phyloP scores from a whole-genome alignment of 2,888 invertebrate genomes.

The Orthosia gothica region DNA sequence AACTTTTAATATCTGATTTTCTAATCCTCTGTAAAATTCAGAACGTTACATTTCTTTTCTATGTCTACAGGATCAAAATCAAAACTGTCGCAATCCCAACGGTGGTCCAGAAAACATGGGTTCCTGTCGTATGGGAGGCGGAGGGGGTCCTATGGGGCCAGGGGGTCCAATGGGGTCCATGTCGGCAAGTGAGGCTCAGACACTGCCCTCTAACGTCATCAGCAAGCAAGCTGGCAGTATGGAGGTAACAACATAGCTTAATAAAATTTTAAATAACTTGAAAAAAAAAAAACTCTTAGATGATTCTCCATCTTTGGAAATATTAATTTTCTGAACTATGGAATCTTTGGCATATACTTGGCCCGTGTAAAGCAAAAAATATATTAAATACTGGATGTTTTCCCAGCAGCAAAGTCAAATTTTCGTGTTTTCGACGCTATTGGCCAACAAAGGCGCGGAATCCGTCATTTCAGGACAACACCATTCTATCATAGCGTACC shows the following conservation, averaged over 20 bases:
- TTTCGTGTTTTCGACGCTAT: slow-evolving; percentile 98
- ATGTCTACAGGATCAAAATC: slow-evolving; percentile 82
- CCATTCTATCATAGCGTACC: slow-evolving; percentile 98
- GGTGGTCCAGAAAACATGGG: slow-evolving; percentile 86
- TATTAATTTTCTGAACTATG: slow-evolving; percentile 33
- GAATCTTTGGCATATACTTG: not conserved
- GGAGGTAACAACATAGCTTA: slow-evolving; percentile 92
- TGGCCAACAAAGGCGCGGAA: slow-evolving; percentile 99
- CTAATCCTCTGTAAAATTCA: not conserved
- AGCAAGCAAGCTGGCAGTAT: slow-evolving; percentile 95
- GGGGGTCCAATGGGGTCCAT: slow-evolving; percentile 88
- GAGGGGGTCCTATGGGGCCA: slow-evolving; percentile 86
- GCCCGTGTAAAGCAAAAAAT: slow-evolving; percentile 36
- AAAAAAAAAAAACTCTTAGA: not conserved
- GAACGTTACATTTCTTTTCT: slow-evolving; percentile 2
- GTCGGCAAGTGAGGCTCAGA: slow-evolving; percentile 93
- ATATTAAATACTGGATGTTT: slow-evolving; percentile 73
- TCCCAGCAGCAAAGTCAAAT: slow-evolving; percentile 99
- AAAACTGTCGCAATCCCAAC: slow-evolving; percentile 88
- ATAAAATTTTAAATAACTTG: slow-evolving; percentile 41
- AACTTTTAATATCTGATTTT: not conserved
- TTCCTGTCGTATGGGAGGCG: slow-evolving; percentile 87
- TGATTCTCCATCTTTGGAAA: slow-evolving; percentile 29
- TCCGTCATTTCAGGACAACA: slow-evolving; percentile 97
- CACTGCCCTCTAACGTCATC: slow-evolving; percentile 95